A percentile compares a stretch with the other conserved stretches of the same genome.
phyloP scores from a whole-genome alignment of 1,140 invertebrate species.

The Drosophila burlai region DNA sequence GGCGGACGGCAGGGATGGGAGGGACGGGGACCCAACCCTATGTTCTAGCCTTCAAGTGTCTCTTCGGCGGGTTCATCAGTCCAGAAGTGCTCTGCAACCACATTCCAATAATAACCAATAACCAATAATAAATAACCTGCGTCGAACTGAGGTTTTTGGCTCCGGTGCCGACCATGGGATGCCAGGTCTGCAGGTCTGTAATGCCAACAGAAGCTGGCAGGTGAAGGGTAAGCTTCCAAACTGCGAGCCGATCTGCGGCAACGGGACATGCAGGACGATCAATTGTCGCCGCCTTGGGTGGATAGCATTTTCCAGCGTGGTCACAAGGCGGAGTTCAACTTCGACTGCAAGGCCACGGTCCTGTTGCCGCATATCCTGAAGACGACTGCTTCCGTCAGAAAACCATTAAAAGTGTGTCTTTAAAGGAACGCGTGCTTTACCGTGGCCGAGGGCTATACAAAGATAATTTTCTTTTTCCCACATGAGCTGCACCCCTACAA shows the following conservation, averaged over 20 bases:
- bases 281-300: constrained; percentile 40
- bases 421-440: too few species aligned
- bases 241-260: constrained; percentile 28
- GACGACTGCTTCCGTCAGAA: too few species aligned
- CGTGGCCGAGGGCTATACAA: not conserved
- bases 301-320: constrained; percentile 41
- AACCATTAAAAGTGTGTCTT: too few species aligned
- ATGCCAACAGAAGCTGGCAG: too few species aligned
- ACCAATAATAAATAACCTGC: not conserved
- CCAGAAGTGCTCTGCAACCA: too few species aligned
- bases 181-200: too few species aligned
- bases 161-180: too few species aligned
- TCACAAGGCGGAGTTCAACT: constrained; percentile 21
- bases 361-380: constrained; percentile 24
- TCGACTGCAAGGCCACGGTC: constrained; percentile 65
- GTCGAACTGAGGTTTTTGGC: not conserved
- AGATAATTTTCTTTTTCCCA: not conserved
- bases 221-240: too few species aligned
- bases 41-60: too few species aligned
- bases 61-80: too few species aligned
- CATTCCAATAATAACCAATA: too few species aligned
- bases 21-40: too few species aligned
- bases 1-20: not conserved
- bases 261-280: not conserved
- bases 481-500: constrained; percentile 16